phyloP scores from a whole-genome alignment of 2,888 invertebrate species.

The Drosophila ezoana region DNA sequence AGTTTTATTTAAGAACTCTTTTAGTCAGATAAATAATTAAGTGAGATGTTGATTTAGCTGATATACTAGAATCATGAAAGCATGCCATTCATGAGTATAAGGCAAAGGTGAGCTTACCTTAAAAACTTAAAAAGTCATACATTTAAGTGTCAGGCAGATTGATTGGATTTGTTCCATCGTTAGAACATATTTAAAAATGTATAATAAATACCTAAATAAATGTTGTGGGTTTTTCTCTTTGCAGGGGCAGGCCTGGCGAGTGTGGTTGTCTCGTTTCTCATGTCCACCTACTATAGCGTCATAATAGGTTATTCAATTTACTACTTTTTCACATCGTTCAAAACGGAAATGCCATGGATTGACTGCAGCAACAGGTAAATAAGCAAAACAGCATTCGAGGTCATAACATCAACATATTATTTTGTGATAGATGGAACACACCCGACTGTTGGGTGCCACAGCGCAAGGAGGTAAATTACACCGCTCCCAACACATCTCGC shows the following conservation, averaged over 20 bases:
- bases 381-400: no score
- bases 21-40: no score
- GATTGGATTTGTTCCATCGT: not conserved
- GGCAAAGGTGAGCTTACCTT: no score
- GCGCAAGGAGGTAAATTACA: slow-evolving; percentile 86
- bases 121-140: no score
- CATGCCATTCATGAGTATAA: no score
- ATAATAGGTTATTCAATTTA: slow-evolving; percentile 97
- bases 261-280: slow-evolving; percentile 96
- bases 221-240: slow-evolving; percentile 56
- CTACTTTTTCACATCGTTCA: slow-evolving; percentile 96
- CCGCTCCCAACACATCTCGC: slow-evolving; percentile 90
- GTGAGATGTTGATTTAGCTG: no score
- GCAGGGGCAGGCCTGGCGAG: slow-evolving; percentile 97
- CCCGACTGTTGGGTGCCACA: slow-evolving; percentile 92
- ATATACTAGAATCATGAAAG: no score
- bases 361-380: slow-evolving; percentile 90
- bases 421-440: slow-evolving; percentile 88
- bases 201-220: not conserved
- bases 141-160: not conserved
- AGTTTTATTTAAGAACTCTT: no score
- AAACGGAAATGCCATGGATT: slow-evolving; percentile 95
- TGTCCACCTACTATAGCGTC: slow-evolving; percentile 98
- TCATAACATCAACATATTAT: not conserved
- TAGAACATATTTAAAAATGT: not conserved